Evolutionary conservation across 2,113 vertebrate genomes (phyloP).

Genomic region (Podarcis raffonei): DNA sequence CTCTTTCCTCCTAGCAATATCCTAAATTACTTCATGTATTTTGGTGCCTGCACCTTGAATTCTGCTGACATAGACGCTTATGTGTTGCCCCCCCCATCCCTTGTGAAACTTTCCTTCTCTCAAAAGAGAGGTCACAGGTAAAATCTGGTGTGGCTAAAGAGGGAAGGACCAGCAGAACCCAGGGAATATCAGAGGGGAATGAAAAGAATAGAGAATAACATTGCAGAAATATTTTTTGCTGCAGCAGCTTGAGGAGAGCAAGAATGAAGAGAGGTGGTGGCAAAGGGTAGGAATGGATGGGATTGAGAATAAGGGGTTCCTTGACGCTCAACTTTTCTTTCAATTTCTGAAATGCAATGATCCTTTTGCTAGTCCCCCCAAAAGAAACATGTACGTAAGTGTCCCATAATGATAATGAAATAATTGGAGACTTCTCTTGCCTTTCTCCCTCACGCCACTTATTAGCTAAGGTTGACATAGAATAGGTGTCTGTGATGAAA

Average conservation of each 20-base stretch:
- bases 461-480: no score
- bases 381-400: no score
- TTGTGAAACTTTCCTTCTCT: background rate
- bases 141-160: background rate
- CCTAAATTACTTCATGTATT: background rate
- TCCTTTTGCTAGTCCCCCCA: background rate
- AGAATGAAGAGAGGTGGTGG: background rate
- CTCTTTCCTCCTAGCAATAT: background rate
- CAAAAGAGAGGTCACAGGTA: background rate
- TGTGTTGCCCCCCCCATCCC: background rate
- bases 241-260: background rate
- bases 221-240: background rate
- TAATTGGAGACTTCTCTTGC: background rate
- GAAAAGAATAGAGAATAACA: no score
- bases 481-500: no score
- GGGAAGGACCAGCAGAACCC: background rate
- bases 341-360: background rate
- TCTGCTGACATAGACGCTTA: background rate
- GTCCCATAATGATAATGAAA: no score
- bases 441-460: background rate
- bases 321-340: background rate
- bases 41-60: background rate
- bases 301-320: background rate
- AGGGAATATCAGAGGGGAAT: background rate
- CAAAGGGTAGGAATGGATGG: background rate